These are phyloP conservation scores for Melanerpes formicivorus DNA, from an alignment of 2,113 vertebrate species.

Conservation along the genomic window DNA sequence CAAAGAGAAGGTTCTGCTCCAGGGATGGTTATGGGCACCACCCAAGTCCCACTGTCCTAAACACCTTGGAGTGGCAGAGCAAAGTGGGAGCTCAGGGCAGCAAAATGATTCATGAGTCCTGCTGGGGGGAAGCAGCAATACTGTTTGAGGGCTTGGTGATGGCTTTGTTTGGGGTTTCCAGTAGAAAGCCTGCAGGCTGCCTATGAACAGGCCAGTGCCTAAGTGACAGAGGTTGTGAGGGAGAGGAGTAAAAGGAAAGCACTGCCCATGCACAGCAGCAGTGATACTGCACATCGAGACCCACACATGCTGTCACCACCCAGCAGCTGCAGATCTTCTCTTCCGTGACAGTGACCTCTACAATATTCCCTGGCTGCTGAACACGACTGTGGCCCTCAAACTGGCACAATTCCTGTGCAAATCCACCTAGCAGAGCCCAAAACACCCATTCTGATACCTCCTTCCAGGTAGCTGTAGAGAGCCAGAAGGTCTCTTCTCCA, in stretches of 20 bases:
- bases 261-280: rapidly evolving
- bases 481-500: background rate
- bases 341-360: background rate
- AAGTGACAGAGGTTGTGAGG: background rate
- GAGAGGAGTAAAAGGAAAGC: background rate
- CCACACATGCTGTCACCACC: rapidly evolving
- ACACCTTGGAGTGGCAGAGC: background rate
- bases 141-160: background rate
- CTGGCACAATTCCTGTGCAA: background rate
- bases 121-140: background rate
- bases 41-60: background rate
- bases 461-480: background rate
- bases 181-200: background rate
- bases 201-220: background rate
- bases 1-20: background rate
- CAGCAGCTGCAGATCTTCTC: background rate
- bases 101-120: rapidly evolving
- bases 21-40: background rate
- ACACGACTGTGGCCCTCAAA: background rate
- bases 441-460: background rate
- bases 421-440: background rate
- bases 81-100: background rate
- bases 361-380: background rate
- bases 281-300: background rate
- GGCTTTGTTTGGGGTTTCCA: background rate